Base-by-base conservation (phyloP, 2,797 vertebrate genomes). In the Chanos chanos region DNA sequence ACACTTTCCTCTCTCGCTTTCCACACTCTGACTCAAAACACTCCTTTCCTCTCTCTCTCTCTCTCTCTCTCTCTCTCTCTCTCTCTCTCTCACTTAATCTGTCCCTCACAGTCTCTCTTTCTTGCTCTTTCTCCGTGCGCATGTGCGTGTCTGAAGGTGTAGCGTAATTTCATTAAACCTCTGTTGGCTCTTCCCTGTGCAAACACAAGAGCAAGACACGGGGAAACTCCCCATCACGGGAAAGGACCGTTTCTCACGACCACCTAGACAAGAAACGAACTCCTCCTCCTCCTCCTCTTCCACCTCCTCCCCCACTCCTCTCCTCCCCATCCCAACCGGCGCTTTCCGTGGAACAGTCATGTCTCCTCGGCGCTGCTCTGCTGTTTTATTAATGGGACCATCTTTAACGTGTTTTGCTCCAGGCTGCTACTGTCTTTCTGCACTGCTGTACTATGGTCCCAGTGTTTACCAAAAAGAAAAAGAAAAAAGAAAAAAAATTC, bases 161-260 rank as follows among this genome's bases (percentile, higher is more conserved):
- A 24, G 55, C 54, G 59, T 70, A 66, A 67, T 72, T 72, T 70
- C 75, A 72, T 72, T 57, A 57, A 15, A 19, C 40, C 18, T 9
- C 36, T 58, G 56, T 70, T 72, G 49, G 41, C 64, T 70, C 71
- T 63, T 62, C 33, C 36, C 65, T 67, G 44, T 45, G 56, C 64
- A 76, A 70, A 72, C 67, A 70, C 36, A 30, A 58, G 45, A 56
- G 36, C 6, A 13, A 9, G 22, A 24, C 18, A 39, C 13, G 59
- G 27, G 36, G 45, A 48, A 61, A 50, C 62, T 33, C 18, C 3
- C 63, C 19, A 28, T 68, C 51, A 51, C 37, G 58, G 37, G 18
- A 64, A 54, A 64, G 30, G 47, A 41, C 58, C 50, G 15, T 66
- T 37, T n/a, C 19, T 49, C 50, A 31, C 4, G n/a, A 62, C 47